Conservation (phyloP, 2,797 vertebrate genomes). For the Trematomus bernacchii region DNA sequence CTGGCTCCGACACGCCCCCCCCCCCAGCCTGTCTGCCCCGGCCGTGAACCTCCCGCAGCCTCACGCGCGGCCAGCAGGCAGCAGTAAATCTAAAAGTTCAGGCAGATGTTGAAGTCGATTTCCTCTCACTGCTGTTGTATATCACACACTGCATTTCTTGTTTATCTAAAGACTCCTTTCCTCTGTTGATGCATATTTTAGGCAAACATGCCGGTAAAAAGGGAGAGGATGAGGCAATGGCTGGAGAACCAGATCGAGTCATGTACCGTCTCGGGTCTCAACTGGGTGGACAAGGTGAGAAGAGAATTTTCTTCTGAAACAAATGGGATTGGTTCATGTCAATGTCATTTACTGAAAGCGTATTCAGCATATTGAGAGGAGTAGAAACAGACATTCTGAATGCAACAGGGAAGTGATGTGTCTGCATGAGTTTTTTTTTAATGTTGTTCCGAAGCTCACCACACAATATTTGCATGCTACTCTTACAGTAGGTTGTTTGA, state of each 20-base stretch:
- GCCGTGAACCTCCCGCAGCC: constrained; percentile 46
- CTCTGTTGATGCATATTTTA: constrained; percentile 26
- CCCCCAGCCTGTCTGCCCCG: neutral
- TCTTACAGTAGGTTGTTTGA: neutral
- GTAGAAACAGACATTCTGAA: constrained; percentile 6
- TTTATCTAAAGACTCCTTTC: constrained; percentile 13
- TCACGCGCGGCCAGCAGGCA: neutral
- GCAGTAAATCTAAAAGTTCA: constrained; percentile 4
- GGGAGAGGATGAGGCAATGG: constrained; percentile 88
- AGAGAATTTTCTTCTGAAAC: neutral
- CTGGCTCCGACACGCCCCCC: constrained; percentile 26
- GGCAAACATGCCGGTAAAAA: constrained; percentile 83
- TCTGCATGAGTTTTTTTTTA: neutral
- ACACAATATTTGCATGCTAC: neutral
- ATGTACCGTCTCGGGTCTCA: constrained; percentile 70
- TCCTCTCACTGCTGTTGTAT: neutral
- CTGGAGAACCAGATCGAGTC: constrained; percentile 84
- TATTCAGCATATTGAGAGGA: neutral
- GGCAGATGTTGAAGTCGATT: neutral
- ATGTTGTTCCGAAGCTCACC: neutral
- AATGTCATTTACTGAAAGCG: neutral
- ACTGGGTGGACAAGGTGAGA: constrained; percentile 85
- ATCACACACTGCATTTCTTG: neutral
- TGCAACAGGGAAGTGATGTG: constrained; percentile 1
- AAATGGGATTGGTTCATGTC: neutral